Base-by-base conservation (phyloP, 2,797 vertebrate genomes). In the Rhabdophis nuchalis region DNA sequence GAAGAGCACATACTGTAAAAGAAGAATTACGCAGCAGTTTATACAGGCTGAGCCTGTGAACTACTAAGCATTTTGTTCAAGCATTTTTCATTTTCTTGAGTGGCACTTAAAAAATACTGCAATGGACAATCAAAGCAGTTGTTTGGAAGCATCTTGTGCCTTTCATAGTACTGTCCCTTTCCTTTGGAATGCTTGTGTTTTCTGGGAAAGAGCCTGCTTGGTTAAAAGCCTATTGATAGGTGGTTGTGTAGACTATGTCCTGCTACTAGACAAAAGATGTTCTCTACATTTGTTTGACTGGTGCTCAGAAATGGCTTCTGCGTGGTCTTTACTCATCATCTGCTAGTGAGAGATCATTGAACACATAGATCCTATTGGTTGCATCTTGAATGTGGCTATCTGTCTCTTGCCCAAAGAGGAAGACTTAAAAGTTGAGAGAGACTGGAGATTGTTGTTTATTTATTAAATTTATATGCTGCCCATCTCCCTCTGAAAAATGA, bases 201-300 rank as follows among this genome's bases (percentile, higher is more conserved):
- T 89, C 20, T 36, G 29, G 50, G 52, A 13, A 36, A 32, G 29
- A 68, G 32, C 9, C 6, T 52, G 57, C 50, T 88, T 88, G 57
- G 32, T 58, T 88, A 46, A 88, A 88, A 57, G 23, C 87, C 61
- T 91, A 36, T 52, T 92, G 93, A 2, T 23, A 91, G 64, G 85
- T 90, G 82, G 85, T 90, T 96, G 91, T 82, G 36, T 94, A 61
- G 94, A 92, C 93, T 16, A 36, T 27, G 89, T n/a, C 89, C 87
- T 68, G 50, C 93, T 94, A 56, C 46, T 77, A 87, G 58, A 85
- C 91, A 88, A 72, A 93, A 93, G 60, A 94, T 0, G 1, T 93
- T 93, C 93, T 10, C 0, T 0, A 27, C 85, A 41, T 94, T 95
- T 93, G 92, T 88, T 86, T 89, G 94, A 10, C 41, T 88, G 90